These are phyloP conservation scores for Harpalus rufipes DNA, from an alignment of 2,888 invertebrate species.

Conservation along the genomic window DNA sequence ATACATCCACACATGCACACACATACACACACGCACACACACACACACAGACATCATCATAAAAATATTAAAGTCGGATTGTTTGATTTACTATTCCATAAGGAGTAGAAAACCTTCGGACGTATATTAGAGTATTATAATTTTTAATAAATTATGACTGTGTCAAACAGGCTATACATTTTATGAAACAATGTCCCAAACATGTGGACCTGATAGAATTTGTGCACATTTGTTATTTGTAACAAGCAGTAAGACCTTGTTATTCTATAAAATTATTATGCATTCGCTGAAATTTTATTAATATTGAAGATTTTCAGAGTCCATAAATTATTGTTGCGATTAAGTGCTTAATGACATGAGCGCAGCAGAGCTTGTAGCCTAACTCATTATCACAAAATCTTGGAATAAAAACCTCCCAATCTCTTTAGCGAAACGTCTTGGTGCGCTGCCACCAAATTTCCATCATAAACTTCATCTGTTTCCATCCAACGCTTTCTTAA, in stretches of 20 bases:
- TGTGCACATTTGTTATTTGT: too few species aligned
- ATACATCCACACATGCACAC: too few species aligned
- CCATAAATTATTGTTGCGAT: constrained; percentile 46
- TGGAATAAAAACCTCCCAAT: constrained; percentile 33
- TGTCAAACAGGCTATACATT: too few species aligned
- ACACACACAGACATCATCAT: too few species aligned
- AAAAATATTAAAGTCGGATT: too few species aligned
- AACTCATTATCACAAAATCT: constrained; percentile 40
- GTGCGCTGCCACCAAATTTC: constrained; percentile 36
- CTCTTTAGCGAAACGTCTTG: constrained; percentile 20
- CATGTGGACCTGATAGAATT: too few species aligned
- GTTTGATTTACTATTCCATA: too few species aligned
- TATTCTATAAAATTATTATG: constrained; percentile 8
- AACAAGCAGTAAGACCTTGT: not conserved
- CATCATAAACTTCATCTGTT: constrained; percentile 59
- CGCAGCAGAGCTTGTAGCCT: constrained; percentile 17
- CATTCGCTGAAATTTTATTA: constrained; percentile 34
- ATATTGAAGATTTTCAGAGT: constrained; percentile 32
- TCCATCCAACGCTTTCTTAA: constrained; percentile 58
- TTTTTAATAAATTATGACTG: too few species aligned
- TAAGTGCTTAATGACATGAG: constrained; percentile 33
- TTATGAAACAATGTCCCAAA: too few species aligned
- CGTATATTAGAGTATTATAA: too few species aligned
- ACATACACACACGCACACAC: too few species aligned
- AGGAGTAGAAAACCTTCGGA: too few species aligned